phyloP scores from a whole-genome alignment of 2,797 vertebrate species.

The Anguilla marmorata region DNA sequence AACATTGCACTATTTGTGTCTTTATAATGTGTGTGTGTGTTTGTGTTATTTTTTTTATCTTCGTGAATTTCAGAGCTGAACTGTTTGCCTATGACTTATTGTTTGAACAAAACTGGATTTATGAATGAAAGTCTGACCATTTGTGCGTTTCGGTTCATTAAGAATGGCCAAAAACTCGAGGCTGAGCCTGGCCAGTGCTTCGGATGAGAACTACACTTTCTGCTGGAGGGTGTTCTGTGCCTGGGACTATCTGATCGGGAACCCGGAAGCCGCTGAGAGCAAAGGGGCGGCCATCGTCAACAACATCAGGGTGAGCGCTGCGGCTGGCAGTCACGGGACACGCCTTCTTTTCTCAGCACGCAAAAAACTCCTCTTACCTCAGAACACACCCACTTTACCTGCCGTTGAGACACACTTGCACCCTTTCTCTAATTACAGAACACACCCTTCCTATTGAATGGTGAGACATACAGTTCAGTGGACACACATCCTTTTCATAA shows the following conservation, averaged over 20 bases:
- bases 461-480: neutral
- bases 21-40: neutral
- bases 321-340: neutral
- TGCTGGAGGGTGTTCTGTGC: constrained; percentile 96
- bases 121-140: neutral
- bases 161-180: constrained; percentile 98
- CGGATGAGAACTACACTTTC: constrained; percentile 93
- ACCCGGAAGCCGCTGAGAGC: constrained; percentile 92
- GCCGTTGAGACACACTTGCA: neutral
- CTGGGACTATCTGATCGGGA: constrained; percentile 97
- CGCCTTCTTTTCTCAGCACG: neutral
- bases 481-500: neutral
- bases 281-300: constrained; percentile 94
- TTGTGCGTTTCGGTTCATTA: constrained; percentile 13
- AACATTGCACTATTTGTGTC: neutral
- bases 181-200: constrained; percentile 88
- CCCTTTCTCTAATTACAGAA: neutral
- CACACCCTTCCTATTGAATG: neutral
- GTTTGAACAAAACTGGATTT: neutral
- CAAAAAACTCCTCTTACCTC: neutral
- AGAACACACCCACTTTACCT: neutral
- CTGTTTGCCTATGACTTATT: neutral
- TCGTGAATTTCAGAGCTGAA: neutral
- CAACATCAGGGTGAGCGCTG: constrained; percentile 84
- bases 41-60: neutral